Base-by-base conservation (phyloP, 53 echinoderm and acorn worm species). In the Echinarachnius parma region DNA sequence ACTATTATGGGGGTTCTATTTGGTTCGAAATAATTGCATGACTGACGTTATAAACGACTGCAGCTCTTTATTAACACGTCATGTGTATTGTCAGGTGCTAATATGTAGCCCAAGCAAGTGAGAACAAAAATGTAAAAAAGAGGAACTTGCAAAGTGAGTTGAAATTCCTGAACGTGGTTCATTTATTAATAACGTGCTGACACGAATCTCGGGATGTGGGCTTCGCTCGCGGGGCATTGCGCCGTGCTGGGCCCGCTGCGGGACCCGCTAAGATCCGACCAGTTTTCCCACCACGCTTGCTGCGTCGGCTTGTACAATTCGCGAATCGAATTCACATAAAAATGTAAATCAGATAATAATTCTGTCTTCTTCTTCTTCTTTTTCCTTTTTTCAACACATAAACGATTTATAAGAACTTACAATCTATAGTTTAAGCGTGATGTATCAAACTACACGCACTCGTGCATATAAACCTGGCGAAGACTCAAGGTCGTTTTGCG, bases 201-300 rank as follows among this genome's bases (percentile, higher is more conserved):
- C 68, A 34, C 21, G 25, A 16, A 16, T 49, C 68, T 21, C 68
- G 48, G 52, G 68, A 68, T 49, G n/a, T n/a, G 66, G 68, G 21
- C 21, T 18, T 34, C 49, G 31, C 53, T 53, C 52, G 52, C 52
- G 68, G 68, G 68, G 49, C 68, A 49, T n/a, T 21, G 34, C 68
- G 32, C 52, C 50, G 52, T 52, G 68, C 68, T 68, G 53, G 5
- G 68, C 9, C 68, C 68, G 68, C 68, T 50, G 68, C 53, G 53
- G 49, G 50, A 68, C 19, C 31, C 68, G 16, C 34, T 50, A 32
- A 34, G 9, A 52, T 31, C 24, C 34, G 52, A 21, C n/a, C 8
- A 20, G 68, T 21, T 34, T 53, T 68, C 68, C 31, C 52, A 53
- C 68, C 68, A 52, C 28, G 49, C 33, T 33, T 24, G 9, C 68